Evolutionary conservation across 2,113 vertebrate genomes (phyloP).

Genomic region (Corythaixoides concolor): DNA sequence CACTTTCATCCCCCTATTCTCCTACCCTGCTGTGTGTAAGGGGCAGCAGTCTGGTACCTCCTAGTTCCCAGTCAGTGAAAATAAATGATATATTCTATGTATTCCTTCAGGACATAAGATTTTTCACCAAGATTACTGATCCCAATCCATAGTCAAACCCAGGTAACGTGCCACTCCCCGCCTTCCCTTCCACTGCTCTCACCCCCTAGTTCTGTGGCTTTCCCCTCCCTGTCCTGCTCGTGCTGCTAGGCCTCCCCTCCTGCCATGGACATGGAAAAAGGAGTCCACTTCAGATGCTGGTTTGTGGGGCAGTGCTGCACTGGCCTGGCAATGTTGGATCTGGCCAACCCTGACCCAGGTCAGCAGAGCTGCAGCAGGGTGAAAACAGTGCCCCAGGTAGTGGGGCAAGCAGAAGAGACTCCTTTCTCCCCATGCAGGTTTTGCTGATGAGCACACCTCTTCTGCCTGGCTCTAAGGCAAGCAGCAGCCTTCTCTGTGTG

Average conservation of each 20-base stretch:
- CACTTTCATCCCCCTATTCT: not conserved
- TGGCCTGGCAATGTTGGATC: not conserved
- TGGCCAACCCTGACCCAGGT: not conserved
- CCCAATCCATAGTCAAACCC: not conserved
- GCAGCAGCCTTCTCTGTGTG: not conserved
- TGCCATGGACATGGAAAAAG: not conserved
- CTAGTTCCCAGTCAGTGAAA: not conserved
- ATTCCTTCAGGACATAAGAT: not conserved
- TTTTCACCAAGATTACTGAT: not conserved
- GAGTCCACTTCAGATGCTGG: not conserved
- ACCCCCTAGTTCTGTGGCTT: not conserved
- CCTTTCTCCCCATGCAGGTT: not conserved
- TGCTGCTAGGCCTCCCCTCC: not conserved
- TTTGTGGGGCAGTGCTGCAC: not conserved
- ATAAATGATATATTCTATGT: not conserved
- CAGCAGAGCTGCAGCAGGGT: not conserved
- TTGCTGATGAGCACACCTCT: not conserved
- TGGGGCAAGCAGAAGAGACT: not conserved
- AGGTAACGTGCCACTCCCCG: rapidly evolving
- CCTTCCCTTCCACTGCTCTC: not conserved
- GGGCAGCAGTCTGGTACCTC: not conserved
- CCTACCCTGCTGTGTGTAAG: not conserved
- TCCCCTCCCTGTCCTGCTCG: not conserved
- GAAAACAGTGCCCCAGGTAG: not conserved
- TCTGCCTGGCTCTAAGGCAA: not conserved